Base-by-base conservation (phyloP, 2,113 vertebrate genomes). In the Reinhardtius hippoglossoides region DNA sequence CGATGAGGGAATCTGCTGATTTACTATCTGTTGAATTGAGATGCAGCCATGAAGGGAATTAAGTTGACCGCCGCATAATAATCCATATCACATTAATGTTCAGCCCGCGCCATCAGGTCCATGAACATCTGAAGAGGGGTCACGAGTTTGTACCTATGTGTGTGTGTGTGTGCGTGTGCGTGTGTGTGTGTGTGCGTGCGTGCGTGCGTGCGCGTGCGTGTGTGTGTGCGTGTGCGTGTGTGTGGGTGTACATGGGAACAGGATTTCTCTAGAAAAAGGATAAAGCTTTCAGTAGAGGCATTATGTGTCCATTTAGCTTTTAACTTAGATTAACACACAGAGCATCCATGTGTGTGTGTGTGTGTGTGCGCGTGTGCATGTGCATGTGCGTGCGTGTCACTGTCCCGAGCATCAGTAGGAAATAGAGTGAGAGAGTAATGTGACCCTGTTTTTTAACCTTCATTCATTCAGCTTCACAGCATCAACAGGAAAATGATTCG, bases 241-340 rank as follows among this genome's bases (percentile, higher is more conserved):
- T n/a, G 48, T 50, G 48, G 21, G 50, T 21, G 8, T 6, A 42
- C 48, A 48, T 62, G 48, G 26, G 40, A 72, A 75, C 76, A 77
- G 83, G 85, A 92, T 93, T 90, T 92, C 76, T 78, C 84, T 87
- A 86, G 88, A 81, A 82, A 56, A 87, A 87, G 85, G 90, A 92
- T 92, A 92, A 95, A 91, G 67, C 84, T 89, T 79, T 92, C 83
- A 88, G 86, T 86, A 10, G 42, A 91, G 85, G 90, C 82, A 90
- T 93, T 94, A 95, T 90, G 83, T 81, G 50, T 94, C 92, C 92
- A 94, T 93, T 93, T 92, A 94, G 90, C 87, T 92, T 94, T 95
- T 92, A 94, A 88, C 89, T 90, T 93, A 92, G 94, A 94, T 94
- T 93, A 93, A 94, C 86, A 88, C 66, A 83, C 79, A 79, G 80